Evolutionary conservation across 2,113 vertebrate genomes (phyloP), one percentile per base, ranked within the genome.

Genomic region (Nicator chloris): DNA sequence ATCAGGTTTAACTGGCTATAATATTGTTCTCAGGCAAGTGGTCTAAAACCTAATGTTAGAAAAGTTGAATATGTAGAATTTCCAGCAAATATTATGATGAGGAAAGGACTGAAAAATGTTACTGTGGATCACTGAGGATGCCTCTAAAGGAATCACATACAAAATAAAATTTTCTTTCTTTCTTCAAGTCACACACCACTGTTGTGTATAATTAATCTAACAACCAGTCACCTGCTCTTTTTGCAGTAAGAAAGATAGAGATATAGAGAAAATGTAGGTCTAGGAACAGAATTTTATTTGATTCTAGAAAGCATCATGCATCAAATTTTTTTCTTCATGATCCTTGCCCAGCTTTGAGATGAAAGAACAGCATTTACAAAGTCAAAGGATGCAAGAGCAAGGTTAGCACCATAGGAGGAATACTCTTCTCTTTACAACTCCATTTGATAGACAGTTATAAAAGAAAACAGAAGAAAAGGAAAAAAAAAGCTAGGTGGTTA

Each of bases 261-360:
- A 86, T 65, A 65, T 28, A 95, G 71, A 95, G 82, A 66, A 92
- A 79, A 39, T 28, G 37, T 2, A 82, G 68, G 50, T 86, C 71
- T 60, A 82, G 39, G 30, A 95, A 92, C 17, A 90, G 71, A 63
- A 77, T 93, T 94, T 96, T 95, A 96, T 94, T 96, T 72, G 13
- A 76, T 69, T 91, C 78, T 76, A 68, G 64, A 87, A 91, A 87
- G 47, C 40, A 76, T 70, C 93, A 94, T 90, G 91, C 87, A 89
- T 54, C 59, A 92, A 60, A 17, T 7, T 35, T 47, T 56, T 88
- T 76, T 47, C 64, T 61, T 31, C 70, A 72, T n/a, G 30, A 82
- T 54, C 30, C 19, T 91, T 90, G 64, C 56, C 35, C 28, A 76
- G 50, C 22, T 73, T 88, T 63, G 78, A 65, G 89, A 31, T 40